Evolutionary conservation across 1,140 invertebrate genomes (phyloP).

Genomic region (Drosophila busckii): DNA sequence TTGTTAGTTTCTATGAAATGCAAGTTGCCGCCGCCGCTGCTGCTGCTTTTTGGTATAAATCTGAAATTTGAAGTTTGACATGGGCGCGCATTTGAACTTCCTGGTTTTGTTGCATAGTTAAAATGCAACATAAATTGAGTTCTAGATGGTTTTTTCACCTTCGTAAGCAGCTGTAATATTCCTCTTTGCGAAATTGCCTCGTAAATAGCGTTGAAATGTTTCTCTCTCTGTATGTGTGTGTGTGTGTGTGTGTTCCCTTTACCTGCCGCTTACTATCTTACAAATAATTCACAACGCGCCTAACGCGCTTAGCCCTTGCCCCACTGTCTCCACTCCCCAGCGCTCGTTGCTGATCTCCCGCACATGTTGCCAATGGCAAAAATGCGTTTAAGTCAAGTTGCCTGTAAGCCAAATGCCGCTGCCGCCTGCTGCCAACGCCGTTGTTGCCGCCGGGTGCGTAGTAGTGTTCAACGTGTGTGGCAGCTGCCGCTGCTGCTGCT

Average conservation of each 20-base stretch:
- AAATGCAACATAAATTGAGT: too few species aligned
- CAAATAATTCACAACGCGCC: conserved; percentile 58
- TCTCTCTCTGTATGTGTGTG: not conserved
- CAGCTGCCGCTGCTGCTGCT: conserved; percentile 47
- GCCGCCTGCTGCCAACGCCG: conserved; percentile 36
- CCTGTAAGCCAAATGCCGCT: conserved; percentile 45
- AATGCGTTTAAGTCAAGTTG: conserved; percentile 73
- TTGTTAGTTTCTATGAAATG: conserved; percentile 15
- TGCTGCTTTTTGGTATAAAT: too few species aligned
- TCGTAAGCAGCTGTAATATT: conserved; percentile 28
- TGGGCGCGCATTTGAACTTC: too few species aligned
- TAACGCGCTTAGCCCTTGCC: conserved; percentile 32
- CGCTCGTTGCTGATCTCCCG: not conserved
- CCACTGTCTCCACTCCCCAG: not conserved
- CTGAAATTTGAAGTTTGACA: too few species aligned
- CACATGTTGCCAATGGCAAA: conserved; percentile 37
- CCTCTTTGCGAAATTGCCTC: conserved; percentile 36
- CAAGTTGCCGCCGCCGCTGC: too few species aligned
- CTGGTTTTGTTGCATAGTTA: conserved; percentile 11
- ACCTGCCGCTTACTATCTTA: conserved; percentile 35
- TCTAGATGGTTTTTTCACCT: too few species aligned
- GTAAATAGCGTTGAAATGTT: conserved; percentile 34
- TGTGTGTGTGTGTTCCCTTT: not conserved
- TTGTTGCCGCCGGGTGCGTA: conserved; percentile 30
- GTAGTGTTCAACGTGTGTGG: conserved; percentile 59